Base-by-base conservation (phyloP, 2,888 invertebrate genomes). In the Saturnia pavonia region DNA sequence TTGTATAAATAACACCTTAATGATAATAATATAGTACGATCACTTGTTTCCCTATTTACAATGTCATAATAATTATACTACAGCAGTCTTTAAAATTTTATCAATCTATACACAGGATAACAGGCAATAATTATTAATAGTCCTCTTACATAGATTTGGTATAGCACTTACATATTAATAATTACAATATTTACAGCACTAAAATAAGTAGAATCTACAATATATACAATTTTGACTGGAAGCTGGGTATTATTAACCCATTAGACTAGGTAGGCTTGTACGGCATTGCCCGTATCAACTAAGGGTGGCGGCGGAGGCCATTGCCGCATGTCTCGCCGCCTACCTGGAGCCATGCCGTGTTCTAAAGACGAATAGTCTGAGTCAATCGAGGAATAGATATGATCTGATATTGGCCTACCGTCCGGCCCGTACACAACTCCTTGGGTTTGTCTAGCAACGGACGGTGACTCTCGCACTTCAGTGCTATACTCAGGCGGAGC, bases 311-410 rank as follows among this genome's bases (percentile, higher is more conserved):
- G 94, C 11, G 93, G 91, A 1, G 94, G 92, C 94, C 94, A 93
- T 65, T 93, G 93, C 8, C 93, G 86, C 79, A 90, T 86, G 70
- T 92, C 93, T 72, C 91, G 87, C 79, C 91, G 90, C 78, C 89
- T 87, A 72, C 89, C 94, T 77, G 88, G 95, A 83, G 91, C 91
- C 94, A 92, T 92, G 71, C 96, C 96, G 78, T 97, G 95, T 89
- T 97, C 97, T 81, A 97, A 94, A 72, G 97, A 97, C 81, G 97
- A 97, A 85, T 97, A 97, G 88, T 97, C 97, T 73, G 97, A 97
- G 90, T 98, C 97, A 89, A 98, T 98, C 84, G 97, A 97, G 71
- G 97, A 97, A 88, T 98, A 98, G 84, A 98, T 98, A 88, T 97
- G 97, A 91, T 98, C 97, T 78, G 97, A 97, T 75, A 97, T 96